phyloP scores from a whole-genome alignment of 2,888 invertebrate genomes.

The Monoplex corrugatus region DNA sequence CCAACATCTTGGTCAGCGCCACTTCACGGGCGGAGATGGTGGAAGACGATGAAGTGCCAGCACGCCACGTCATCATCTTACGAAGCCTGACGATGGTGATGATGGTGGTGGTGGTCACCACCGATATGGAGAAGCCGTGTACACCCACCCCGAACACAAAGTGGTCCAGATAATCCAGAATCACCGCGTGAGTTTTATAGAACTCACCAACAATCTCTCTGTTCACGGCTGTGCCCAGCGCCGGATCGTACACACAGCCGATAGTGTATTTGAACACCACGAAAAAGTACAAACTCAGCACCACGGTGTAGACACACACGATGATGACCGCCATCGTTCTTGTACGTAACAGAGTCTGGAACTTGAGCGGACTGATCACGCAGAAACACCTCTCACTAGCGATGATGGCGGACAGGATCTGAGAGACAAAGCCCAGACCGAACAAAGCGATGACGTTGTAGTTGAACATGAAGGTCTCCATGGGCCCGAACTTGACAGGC shows the following conservation, averaged over 20 bases:
- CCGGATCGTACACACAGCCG: background rate
- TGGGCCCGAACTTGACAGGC: background rate
- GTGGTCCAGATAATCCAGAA: background rate
- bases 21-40: background rate
- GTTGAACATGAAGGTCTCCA: background rate
- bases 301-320: background rate
- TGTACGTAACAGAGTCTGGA: background rate
- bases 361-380: background rate
- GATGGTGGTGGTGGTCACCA: background rate
- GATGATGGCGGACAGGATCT: background rate
- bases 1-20: slow-evolving; percentile 35
- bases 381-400: slow-evolving; percentile 23
- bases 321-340: background rate
- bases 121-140: background rate
- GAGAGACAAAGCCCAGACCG: background rate
- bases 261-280: background rate
- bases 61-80: background rate
- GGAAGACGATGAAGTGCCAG: background rate
- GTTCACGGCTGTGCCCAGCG: background rate
- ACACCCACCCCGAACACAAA: background rate
- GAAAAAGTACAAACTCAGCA: background rate
- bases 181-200: background rate
- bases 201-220: background rate
- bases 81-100: background rate
- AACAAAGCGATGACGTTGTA: background rate